These are phyloP conservation scores for Sinonovacula constricta DNA, from an alignment of 1,140 invertebrate genomes.

Conservation along the genomic window DNA sequence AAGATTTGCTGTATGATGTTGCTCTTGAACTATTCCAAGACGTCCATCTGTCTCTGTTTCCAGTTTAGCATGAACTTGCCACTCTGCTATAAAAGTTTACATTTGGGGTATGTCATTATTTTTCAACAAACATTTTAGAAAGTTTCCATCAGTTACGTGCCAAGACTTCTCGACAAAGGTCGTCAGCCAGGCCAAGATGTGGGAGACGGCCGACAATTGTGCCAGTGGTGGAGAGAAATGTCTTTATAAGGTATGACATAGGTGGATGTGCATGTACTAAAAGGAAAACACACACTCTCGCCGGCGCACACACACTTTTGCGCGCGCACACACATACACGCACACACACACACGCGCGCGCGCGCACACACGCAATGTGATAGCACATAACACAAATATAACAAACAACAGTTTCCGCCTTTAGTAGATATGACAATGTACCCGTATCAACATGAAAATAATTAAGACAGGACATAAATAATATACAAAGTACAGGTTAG, in stretches of 20 bases:
- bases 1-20: too few species aligned
- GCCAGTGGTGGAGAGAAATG: slow-evolving; percentile 44
- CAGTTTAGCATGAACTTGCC: slow-evolving; percentile 6
- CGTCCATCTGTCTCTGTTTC: too few species aligned
- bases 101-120: slow-evolving; percentile 34
- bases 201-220: slow-evolving; percentile 43
- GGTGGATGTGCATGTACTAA: not conserved
- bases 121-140: slow-evolving; percentile 23
- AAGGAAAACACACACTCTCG: not conserved
- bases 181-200: slow-evolving; percentile 9
- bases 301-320: not conserved
- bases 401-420: not conserved
- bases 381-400: not conserved
- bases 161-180: slow-evolving; percentile 11
- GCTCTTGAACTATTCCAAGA: too few species aligned
- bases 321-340: not conserved
- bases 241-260: slow-evolving; percentile 37
- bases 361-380: not conserved
- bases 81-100: slow-evolving; percentile 22
- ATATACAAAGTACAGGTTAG: too few species aligned
- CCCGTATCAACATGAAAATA: too few species aligned
- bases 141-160: slow-evolving; percentile 23
- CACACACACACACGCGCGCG: too few species aligned
- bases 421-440: not conserved
- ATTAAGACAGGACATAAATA: too few species aligned